Base-by-base conservation (phyloP, 2,113 vertebrate species). In the Benitochromis conjunctus region DNA sequence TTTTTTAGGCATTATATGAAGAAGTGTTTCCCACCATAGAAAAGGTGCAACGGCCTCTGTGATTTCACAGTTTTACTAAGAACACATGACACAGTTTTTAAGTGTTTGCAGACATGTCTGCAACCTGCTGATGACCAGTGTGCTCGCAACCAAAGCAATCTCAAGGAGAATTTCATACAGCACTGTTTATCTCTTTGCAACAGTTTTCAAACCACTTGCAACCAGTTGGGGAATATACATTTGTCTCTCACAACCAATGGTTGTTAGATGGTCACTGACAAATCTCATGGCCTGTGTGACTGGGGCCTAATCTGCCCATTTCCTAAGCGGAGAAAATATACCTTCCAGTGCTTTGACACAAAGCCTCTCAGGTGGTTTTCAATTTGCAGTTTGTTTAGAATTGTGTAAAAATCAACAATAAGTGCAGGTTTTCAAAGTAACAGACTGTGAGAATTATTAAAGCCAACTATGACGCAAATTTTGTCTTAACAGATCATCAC, bases 241-340 rank as follows among this genome's bases (percentile, higher is more conserved):
- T 1, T 26, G 24, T 43, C 24, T 21, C 64, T 46, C 21, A 38
- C 38, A 43, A 24, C 7, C 24, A n/a, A 1, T 43, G 64, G 36
- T 69, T 69, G n/a, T 69, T 43, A 21, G 19, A 69, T 43, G 64
- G 64, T 69, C 64, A 69, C 38, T 43, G n/a, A 26, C n/a, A 24
- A 24, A 46, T 71, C 38, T 71, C 24, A 71, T 4, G 64, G 64
- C 38, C 0, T 0, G 38, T 26, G 64, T 46, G 13, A 26, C n/a
- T 46, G 64, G 12, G 7, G 16, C 48, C 48, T 7, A 48, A 48
- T 18, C 53, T 53, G 18, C 18, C 48, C 16, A 3, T 21, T 55
- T 5, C n/a, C 53, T 6, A 6, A 56, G 24, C 1, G 18, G 51
- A 76, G 16, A 76, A 74, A 74, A 74, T 29, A 18, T 18, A 48